A percentile compares a stretch with the other conserved stretches of the same genome.
Evolutionary conservation across 2,888 invertebrate genomes (phyloP).

Genomic region (Cacoxenus indagator): DNA sequence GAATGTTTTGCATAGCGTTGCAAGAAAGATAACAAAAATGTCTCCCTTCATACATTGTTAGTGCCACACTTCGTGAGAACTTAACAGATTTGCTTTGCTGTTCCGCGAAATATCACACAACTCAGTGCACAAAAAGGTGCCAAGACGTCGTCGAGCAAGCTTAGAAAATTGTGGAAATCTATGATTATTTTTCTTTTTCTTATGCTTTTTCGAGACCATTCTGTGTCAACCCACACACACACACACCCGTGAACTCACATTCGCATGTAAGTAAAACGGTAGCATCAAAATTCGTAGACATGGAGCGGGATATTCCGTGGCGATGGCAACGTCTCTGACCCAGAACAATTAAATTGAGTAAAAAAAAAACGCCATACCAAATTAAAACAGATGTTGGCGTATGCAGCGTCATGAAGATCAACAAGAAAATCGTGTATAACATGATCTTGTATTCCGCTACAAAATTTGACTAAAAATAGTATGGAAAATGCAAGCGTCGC

Average conservation of each 20-base stretch:
- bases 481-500: slow-evolving; percentile 26
- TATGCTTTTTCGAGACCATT: background rate
- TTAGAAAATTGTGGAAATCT: slow-evolving; percentile 16
- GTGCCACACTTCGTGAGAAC: too few species aligned
- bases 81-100: slow-evolving; percentile 30
- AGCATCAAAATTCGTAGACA: background rate
- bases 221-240: background rate
- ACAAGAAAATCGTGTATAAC: slow-evolving; percentile 10
- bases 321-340: background rate
- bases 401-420: slow-evolving; percentile 18
- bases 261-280: background rate
- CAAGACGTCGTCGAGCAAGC: slow-evolving; percentile 5
- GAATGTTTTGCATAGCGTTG: background rate
- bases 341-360: slow-evolving; percentile 21
- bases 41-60: slow-evolving; percentile 18
- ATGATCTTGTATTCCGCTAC: slow-evolving; percentile 13
- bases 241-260: background rate
- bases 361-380: background rate
- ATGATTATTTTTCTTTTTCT: slow-evolving; percentile 5
- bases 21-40: slow-evolving; percentile 25
- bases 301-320: background rate
- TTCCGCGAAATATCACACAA: slow-evolving; percentile 52
- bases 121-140: slow-evolving; percentile 36
- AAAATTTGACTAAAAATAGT: slow-evolving; percentile 46
- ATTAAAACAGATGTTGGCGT: slow-evolving; percentile 21